These are phyloP conservation scores for Drosophila fuyamai DNA, from an alignment of 1,140 invertebrate genomes.

Conservation along the genomic window DNA sequence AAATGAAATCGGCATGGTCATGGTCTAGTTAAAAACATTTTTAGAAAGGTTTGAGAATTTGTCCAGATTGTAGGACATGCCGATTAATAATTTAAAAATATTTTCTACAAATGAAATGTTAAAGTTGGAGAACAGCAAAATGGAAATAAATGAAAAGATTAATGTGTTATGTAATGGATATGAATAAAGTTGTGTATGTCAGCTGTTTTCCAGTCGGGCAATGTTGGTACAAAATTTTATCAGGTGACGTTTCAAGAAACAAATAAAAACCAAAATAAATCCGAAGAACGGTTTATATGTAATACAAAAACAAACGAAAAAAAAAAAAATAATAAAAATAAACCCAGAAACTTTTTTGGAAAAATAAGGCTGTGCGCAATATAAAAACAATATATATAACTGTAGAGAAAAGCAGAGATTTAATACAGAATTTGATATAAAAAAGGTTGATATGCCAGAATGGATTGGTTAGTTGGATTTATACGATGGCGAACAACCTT, in stretches of 20 bases:
- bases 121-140: conserved; percentile 26
- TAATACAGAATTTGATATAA: conserved; percentile 24
- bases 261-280: conserved; percentile 22
- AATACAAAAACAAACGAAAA: conserved; percentile 16
- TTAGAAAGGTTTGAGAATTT: conserved; percentile 8
- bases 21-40: conserved; percentile 3
- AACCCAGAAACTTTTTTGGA: conserved; percentile 58
- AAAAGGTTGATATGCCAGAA: conserved; percentile 1
- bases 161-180: conserved; percentile 35
- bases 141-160: conserved; percentile 10
- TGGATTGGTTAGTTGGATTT: conserved; percentile 21
- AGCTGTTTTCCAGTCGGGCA: conserved; percentile 52
- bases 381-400: conserved; percentile 53
- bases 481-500: not conserved
- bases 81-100: conserved; percentile 22
- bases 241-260: conserved; percentile 64
- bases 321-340: conserved; percentile 15
- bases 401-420: conserved; percentile 15
- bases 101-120: conserved; percentile 55
- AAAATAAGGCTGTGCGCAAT: conserved; percentile 78
- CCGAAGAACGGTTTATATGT: conserved; percentile 48
- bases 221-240: conserved; percentile 80
- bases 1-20: conserved; percentile 11
- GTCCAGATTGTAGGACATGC: conserved; percentile 4
- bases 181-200: conserved; percentile 28